Conservation (phyloP, 2,113 vertebrate species). For the Oreochromis niloticus region DNA sequence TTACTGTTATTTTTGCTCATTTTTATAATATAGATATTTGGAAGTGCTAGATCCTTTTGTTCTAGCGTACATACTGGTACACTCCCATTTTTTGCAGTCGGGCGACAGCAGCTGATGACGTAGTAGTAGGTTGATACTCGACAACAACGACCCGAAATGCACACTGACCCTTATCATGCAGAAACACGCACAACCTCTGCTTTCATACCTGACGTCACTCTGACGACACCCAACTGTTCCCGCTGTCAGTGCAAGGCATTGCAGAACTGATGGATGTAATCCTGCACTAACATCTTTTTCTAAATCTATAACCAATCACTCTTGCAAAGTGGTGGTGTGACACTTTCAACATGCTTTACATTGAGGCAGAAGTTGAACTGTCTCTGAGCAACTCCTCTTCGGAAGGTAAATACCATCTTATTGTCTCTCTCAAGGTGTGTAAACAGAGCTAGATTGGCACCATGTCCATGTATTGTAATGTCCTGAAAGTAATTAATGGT, state of each 20-base stretch:
- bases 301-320: background rate
- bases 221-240: slow-evolving; percentile 24
- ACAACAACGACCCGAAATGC: slow-evolving; percentile 38
- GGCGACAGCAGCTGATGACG: background rate
- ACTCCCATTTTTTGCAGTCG: background rate
- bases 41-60: background rate
- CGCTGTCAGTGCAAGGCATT: slow-evolving; percentile 25
- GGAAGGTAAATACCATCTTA: background rate
- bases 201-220: slow-evolving; percentile 39
- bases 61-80: background rate
- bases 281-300: background rate
- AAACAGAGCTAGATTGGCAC: background rate
- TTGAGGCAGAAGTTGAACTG: background rate
- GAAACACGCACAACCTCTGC: slow-evolving; percentile 36
- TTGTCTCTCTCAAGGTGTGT: background rate
- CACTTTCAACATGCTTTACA: background rate
- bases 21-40: background rate
- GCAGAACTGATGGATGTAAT: slow-evolving; percentile 53
- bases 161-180: slow-evolving; percentile 61
- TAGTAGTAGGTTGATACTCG: background rate
- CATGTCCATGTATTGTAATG: background rate
- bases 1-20: background rate
- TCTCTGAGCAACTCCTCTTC: background rate
- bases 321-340: background rate
- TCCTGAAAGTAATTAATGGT: background rate